Conservation (phyloP, 35 echinoderm and acorn worm species). For the Heliocidaris erythrogramma region DNA sequence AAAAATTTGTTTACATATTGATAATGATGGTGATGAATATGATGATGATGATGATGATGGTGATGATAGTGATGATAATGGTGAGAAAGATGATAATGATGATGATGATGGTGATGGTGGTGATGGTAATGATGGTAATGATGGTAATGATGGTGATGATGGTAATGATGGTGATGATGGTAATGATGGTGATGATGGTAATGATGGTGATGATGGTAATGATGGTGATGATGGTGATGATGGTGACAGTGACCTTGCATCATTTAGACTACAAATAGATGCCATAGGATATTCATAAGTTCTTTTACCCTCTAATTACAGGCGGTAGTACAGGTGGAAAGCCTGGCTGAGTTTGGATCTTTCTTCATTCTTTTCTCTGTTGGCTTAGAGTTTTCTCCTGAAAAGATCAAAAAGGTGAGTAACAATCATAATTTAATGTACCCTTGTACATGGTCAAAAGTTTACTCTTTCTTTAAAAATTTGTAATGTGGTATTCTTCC, state of each 20-base stretch:
- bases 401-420: conserved; percentile 91
- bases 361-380: conserved; percentile 95
- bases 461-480: no score
- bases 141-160: neutral
- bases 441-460: no score
- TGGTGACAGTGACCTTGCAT: neutral
- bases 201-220: conserved; percentile 7
- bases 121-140: neutral
- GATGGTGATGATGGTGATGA: neutral
- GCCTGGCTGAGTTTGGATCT: conserved; percentile 86
- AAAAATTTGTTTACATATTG: no score
- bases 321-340: conserved; percentile 95
- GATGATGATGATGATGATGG: neutral
- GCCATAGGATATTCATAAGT: neutral
- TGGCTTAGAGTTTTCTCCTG: conserved; percentile 93
- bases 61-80: no score
- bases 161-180: neutral
- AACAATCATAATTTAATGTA: neutral
- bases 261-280: neutral
- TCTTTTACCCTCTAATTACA: conserved; percentile 27
- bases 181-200: conserved; percentile 15
- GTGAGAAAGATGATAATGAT: no score
- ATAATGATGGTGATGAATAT: neutral
- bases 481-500: no score
- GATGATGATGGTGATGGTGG: neutral